A percentile compares a stretch with the other conserved stretches of the same genome.
Evolutionary conservation across 2,113 vertebrate species (phyloP).

Genomic region (Vidua chalybeata): DNA sequence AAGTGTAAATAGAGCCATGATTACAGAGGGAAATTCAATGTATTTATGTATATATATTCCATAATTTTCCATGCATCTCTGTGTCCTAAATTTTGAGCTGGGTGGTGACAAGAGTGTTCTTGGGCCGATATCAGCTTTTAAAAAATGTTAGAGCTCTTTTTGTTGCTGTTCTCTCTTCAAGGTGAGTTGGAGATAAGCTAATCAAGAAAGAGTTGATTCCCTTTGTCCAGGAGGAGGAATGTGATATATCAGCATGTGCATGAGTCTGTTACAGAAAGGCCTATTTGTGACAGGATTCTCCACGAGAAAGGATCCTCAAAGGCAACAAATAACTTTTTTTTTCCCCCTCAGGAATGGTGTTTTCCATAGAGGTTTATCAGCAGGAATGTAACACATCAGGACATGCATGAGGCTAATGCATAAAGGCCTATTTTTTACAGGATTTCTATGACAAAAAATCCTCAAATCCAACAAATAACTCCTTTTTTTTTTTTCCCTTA

Average conservation of each 20-base stretch:
- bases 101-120: not conserved
- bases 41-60: slow-evolving; percentile 27
- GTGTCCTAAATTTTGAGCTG: not conserved
- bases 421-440: not conserved
- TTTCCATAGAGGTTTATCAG: not conserved
- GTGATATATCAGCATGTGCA: not conserved
- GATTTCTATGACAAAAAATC: not conserved
- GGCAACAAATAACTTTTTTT: not conserved
- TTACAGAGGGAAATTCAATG: slow-evolving; percentile 20
- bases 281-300: not conserved
- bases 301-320: not conserved
- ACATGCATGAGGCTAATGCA: not conserved
- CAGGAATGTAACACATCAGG: not conserved
- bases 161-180: not conserved
- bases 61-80: not conserved
- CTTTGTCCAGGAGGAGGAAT: not conserved
- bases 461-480: not conserved
- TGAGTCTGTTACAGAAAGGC: not conserved
- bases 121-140: not conserved
- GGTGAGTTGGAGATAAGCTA: not conserved
- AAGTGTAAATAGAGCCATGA: not conserved
- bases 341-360: not conserved
- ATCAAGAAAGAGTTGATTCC: not conserved
- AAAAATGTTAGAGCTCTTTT: not conserved
- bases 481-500: not conserved